Conservation (phyloP, 2,888 invertebrate genomes). For the Chouioia cunea region DNA sequence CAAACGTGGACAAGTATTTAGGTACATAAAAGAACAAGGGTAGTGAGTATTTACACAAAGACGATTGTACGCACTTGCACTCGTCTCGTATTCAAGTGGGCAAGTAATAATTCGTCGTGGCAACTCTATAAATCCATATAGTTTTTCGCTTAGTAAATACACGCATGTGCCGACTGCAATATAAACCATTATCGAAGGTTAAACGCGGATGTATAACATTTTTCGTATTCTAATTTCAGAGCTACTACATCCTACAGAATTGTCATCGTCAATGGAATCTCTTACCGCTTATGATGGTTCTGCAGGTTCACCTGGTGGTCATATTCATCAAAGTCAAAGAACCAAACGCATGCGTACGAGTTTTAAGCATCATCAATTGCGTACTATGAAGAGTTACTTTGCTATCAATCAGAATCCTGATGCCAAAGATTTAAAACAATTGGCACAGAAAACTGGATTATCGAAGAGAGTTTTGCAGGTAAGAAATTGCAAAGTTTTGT, state of each 20-base stretch:
- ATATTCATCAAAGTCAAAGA: slow-evolving; percentile 76
- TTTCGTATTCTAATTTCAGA: too few species aligned
- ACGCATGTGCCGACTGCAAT: too few species aligned
- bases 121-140: too few species aligned
- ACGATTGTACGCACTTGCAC: too few species aligned
- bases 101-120: too few species aligned
- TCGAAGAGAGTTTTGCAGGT: slow-evolving; percentile 99
- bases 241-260: slow-evolving; percentile 79
- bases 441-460: slow-evolving; percentile 98
- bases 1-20: too few species aligned
- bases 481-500: slow-evolving; percentile 50
- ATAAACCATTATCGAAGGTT: too few species aligned
- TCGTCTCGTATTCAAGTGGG: too few species aligned
- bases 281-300: slow-evolving; percentile 80
- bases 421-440: slow-evolving; percentile 97
- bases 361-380: slow-evolving; percentile 98
- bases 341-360: slow-evolving; percentile 98
- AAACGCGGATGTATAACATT: too few species aligned
- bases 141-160: too few species aligned
- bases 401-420: slow-evolving; percentile 99
- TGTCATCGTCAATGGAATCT: slow-evolving; percentile 84
- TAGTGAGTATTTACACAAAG: too few species aligned
- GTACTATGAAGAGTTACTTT: slow-evolving; percentile 99
- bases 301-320: slow-evolving; percentile 79
- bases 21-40: too few species aligned